Evolutionary conservation across 1,140 invertebrate genomes (phyloP).

Genomic region (Formica exsecta): DNA sequence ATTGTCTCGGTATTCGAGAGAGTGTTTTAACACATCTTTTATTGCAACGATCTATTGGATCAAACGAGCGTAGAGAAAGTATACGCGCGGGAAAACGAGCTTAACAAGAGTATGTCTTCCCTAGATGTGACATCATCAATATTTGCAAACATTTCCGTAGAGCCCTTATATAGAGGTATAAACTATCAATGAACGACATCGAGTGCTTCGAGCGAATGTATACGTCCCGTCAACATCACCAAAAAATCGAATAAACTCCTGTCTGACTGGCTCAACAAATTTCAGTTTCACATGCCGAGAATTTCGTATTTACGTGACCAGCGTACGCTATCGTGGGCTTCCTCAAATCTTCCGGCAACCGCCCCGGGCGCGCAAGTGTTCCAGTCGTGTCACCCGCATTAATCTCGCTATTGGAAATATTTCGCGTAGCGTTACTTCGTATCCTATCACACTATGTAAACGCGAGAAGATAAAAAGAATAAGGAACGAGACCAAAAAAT

Average conservation of each 20-base stretch:
- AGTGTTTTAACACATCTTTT: conserved; percentile 37
- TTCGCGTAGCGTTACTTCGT: conserved; percentile 5
- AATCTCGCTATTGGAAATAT: conserved; percentile 45
- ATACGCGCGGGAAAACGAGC: too few species aligned
- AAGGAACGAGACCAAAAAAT: background rate
- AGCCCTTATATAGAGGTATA: background rate
- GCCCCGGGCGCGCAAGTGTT: conserved; percentile 1
- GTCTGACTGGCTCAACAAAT: conserved; percentile 50
- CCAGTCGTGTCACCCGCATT: conserved; percentile 41
- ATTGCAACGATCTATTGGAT: background rate
- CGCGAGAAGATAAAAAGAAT: background rate
- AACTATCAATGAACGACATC: conserved; percentile 13
- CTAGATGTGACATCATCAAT: background rate
- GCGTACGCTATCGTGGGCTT: conserved; percentile 31
- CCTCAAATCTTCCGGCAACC: conserved; percentile 35
- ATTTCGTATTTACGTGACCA: conserved; percentile 68
- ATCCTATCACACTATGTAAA: background rate
- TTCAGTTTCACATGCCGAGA: conserved; percentile 51
- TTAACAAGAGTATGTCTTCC: background rate
- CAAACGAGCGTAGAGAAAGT: background rate
- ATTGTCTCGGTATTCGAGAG: conserved; percentile 12
- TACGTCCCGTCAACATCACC: background rate
- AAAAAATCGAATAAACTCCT: conserved; percentile 66
- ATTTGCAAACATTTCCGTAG: background rate
- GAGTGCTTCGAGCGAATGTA: background rate